phyloP scores from a whole-genome alignment of 1,140 invertebrate species.

The Aphis gossypii region DNA sequence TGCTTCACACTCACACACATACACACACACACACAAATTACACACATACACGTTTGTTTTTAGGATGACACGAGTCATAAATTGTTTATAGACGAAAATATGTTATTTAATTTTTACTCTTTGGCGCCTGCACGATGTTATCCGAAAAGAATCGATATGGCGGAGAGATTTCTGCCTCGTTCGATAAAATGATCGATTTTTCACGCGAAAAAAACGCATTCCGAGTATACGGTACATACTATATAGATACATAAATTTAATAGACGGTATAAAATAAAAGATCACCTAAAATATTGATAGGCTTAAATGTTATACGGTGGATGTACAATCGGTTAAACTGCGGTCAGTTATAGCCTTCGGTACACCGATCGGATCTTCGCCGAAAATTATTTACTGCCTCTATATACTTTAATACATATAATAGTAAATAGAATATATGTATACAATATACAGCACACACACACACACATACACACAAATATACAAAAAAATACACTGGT shows the following conservation, averaged over 20 bases:
- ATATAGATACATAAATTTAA: not conserved
- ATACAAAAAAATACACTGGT: not conserved
- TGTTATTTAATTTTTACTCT: constrained; percentile 30
- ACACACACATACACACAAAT: not conserved
- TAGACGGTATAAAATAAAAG: not conserved
- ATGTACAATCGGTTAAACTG: not conserved
- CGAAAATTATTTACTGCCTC: not conserved
- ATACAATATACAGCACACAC: not conserved
- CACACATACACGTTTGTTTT: not conserved
- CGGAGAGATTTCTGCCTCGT: not conserved
- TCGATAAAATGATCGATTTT: not conserved
- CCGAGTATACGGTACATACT: not conserved
- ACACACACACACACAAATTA: not conserved
- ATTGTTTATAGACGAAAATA: not conserved
- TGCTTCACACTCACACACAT: not conserved
- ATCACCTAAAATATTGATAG: not conserved
- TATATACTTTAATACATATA: not conserved
- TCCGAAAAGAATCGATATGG: not conserved
- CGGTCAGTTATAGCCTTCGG: not conserved
- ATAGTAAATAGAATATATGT: not conserved
- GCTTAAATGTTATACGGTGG: not conserved
- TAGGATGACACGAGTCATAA: not conserved
- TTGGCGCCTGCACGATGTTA: not conserved
- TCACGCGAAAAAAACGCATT: not conserved
- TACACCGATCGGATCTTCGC: not conserved